These are phyloP conservation scores for Alethe castanea DNA, from an alignment of 2,113 vertebrate species.

Conservation along the genomic window DNA sequence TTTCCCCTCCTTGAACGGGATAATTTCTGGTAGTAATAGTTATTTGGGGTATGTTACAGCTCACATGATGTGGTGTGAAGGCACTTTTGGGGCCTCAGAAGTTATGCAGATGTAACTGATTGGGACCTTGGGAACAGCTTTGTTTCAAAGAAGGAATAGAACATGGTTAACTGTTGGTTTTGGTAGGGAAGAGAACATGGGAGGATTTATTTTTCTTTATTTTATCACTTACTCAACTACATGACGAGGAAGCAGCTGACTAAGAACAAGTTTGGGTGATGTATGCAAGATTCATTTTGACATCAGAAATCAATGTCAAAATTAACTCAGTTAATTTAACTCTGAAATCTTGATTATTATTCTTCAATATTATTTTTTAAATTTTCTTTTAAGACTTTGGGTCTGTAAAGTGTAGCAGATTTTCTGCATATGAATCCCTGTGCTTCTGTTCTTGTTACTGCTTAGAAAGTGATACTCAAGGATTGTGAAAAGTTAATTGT, in stretches of 20 bases:
- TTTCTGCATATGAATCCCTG: neutral
- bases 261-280: neutral
- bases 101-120: neutral
- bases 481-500: neutral
- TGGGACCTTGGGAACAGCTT: neutral
- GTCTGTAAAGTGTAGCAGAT: neutral
- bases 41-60: neutral
- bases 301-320: neutral
- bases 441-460: neutral
- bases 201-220: neutral
- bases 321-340: neutral
- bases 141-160: neutral
- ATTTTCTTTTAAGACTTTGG: neutral
- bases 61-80: fast-evolving
- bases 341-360: neutral
- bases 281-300: neutral
- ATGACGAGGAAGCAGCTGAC: neutral
- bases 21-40: neutral
- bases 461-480: neutral
- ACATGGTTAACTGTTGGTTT: neutral
- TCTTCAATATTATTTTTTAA: neutral
- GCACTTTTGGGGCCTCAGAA: neutral
- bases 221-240: neutral
- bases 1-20: neutral
- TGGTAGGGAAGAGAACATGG: neutral